These are phyloP conservation scores for Solea senegalensis DNA, from an alignment of 2,113 vertebrate genomes.

Conservation along the genomic window DNA sequence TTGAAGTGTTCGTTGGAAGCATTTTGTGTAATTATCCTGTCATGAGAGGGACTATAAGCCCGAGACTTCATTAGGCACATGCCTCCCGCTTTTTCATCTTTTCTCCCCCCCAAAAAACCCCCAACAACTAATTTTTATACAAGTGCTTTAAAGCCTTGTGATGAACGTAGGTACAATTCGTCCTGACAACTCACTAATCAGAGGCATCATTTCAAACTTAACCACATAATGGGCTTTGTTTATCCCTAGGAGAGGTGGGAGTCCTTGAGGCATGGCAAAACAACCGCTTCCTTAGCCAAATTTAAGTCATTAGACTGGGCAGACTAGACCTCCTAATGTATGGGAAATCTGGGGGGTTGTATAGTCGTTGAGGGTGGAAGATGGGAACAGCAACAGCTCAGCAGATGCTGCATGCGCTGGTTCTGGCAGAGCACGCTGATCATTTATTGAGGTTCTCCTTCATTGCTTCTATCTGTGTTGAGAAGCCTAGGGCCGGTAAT, in stretches of 20 bases:
- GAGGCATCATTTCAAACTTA: constrained; percentile 74
- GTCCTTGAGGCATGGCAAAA: constrained; percentile 31
- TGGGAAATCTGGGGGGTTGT: constrained; percentile 51
- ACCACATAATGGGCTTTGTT: constrained; percentile 65
- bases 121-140: constrained; percentile 65
- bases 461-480: constrained; percentile 65
- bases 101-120: constrained; percentile 13
- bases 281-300: constrained; percentile 52
- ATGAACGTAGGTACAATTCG: constrained; percentile 56
- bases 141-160: constrained; percentile 66
- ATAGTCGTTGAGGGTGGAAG: constrained; percentile 38
- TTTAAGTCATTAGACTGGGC: constrained; percentile 67
- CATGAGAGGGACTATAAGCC: constrained; percentile 75
- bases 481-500: constrained; percentile 60
- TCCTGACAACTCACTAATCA: constrained; percentile 77
- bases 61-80: constrained; percentile 76
- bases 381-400: constrained; percentile 44
- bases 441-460: constrained; percentile 77
- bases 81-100: constrained; percentile 76
- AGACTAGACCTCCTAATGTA: constrained; percentile 37
- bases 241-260: constrained; percentile 60
- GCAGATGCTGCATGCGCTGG: constrained; percentile 55
- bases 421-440: constrained; percentile 64
- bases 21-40: constrained; percentile 81
- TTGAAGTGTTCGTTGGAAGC: constrained; percentile 80